phyloP scores from a whole-genome alignment of 2,888 invertebrate genomes.

The Cremastinae sp. region DNA sequence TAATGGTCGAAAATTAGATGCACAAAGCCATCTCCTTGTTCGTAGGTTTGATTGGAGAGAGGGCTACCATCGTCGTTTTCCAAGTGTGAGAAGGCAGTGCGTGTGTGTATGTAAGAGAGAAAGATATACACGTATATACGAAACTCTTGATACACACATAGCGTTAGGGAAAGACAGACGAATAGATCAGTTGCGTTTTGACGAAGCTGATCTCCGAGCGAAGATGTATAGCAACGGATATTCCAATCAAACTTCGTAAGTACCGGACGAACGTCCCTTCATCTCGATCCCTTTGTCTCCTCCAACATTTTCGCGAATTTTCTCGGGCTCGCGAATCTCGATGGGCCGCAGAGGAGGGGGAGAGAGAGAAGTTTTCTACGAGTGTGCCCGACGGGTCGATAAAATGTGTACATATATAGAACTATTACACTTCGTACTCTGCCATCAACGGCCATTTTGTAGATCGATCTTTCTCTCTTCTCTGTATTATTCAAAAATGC shows the following conservation, averaged over 20 bases:
- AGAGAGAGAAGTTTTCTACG: constrained; percentile 18
- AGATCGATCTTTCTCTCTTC: constrained; percentile 56
- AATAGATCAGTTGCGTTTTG: constrained; percentile 57
- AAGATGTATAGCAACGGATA: constrained; percentile 77
- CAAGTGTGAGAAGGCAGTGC: constrained; percentile 54
- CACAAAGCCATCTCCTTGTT: constrained; percentile 56
- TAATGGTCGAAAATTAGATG: background rate
- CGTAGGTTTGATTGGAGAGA: constrained; percentile 73
- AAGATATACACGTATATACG: constrained; percentile 14
- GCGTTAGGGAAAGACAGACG: constrained; percentile 37
- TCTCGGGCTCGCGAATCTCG: constrained; percentile 12
- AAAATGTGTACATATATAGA: constrained; percentile 59
- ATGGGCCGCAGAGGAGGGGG: background rate
- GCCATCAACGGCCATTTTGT: constrained; percentile 69
- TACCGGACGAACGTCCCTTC: constrained; percentile 49
- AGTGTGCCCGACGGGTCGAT: constrained; percentile 65
- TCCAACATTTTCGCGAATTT: background rate
- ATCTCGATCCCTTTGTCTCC: background rate
- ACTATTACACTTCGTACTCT: constrained; percentile 43
- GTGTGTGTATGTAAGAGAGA: background rate
- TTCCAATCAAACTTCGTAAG: constrained; percentile 77
- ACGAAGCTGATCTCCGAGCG: constrained; percentile 53
- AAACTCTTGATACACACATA: constrained; percentile 16
- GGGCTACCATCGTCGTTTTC: constrained; percentile 67
- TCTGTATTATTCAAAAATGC: too few species aligned